Conservation (phyloP, 1,140 invertebrate species). For the Nylanderia fulva region DNA sequence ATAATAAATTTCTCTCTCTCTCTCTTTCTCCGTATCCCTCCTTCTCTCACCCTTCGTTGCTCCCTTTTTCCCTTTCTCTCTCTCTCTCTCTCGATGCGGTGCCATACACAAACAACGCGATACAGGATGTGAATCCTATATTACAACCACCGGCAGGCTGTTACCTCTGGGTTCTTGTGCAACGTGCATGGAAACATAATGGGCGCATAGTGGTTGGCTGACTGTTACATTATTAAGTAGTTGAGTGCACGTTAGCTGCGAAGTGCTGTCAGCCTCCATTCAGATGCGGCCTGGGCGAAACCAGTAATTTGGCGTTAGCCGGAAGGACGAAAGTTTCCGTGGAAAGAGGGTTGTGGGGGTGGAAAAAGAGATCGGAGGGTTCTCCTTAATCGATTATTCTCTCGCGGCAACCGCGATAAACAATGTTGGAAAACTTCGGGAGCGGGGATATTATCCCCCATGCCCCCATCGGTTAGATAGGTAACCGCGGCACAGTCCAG, state of each 20-base stretch:
- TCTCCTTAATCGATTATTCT: constrained; percentile 59
- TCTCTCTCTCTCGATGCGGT: constrained; percentile 31
- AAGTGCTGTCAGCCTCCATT: constrained; percentile 80
- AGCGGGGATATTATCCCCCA: background rate
- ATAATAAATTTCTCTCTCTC: constrained; percentile 56
- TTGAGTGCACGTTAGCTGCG: constrained; percentile 80
- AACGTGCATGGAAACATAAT: constrained; percentile 79
- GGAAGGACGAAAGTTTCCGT: constrained; percentile 60
- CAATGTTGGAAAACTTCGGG: constrained; percentile 58
- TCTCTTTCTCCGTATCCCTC: background rate
- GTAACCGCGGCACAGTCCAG: constrained; percentile 31
- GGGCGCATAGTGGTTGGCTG: constrained; percentile 80
- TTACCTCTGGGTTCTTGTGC: constrained; percentile 71
- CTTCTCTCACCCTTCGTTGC: background rate
- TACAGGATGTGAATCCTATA: constrained; percentile 72
- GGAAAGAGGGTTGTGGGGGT: background rate
- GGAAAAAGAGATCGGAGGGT: constrained; percentile 33
- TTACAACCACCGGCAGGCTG: constrained; percentile 69
- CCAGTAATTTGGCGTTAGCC: constrained; percentile 66
- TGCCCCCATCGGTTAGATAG: constrained; percentile 16
- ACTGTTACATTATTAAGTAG: constrained; percentile 83
- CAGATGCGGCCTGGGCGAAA: constrained; percentile 69
- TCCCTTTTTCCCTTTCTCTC: background rate
- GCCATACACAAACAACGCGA: constrained; percentile 56
- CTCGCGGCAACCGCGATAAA: constrained; percentile 60